Percentiles rank a stretch among this genome's conserved stretches.
Evolutionary conservation across 2,113 vertebrate species (phyloP).

Genomic region (Corapipo altera): DNA sequence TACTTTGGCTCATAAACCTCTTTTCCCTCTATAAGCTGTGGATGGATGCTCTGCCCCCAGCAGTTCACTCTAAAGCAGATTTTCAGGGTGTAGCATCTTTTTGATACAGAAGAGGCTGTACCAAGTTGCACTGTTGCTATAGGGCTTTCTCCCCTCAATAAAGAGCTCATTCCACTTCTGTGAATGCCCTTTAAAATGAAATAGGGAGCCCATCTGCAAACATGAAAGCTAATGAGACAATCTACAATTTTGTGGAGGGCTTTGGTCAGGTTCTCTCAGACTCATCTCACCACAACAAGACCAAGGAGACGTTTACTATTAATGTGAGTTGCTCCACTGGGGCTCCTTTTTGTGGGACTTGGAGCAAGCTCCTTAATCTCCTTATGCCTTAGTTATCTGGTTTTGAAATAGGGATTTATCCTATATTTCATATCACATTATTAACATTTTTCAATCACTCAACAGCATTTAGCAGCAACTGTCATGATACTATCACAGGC

Average conservation of each 20-base stretch:
- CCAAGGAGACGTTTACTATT: neutral
- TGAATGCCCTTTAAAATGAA: constrained; percentile 30
- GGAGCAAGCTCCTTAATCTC: neutral
- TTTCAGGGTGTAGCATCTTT: neutral
- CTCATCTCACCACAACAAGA: neutral
- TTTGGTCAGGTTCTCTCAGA: neutral
- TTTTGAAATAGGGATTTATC: neutral
- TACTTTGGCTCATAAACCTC: neutral
- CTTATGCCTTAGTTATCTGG: neutral
- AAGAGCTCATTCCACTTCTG: neutral
- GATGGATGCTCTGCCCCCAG: neutral
- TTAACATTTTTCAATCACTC: constrained; percentile 53
- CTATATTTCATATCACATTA: neutral
- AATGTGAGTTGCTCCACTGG: neutral
- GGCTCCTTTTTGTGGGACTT: neutral
- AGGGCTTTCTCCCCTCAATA: neutral
- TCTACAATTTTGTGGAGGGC: neutral
- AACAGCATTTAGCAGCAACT: constrained; percentile 43
- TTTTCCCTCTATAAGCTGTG: neutral
- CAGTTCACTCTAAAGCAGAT: neutral
- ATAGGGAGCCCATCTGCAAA: neutral
- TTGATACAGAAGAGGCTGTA: neutral
- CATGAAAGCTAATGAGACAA: neutral
- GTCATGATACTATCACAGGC: constrained; percentile 18
- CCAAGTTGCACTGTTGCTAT: neutral